These are phyloP conservation scores for Drosophila athabasca DNA, from an alignment of 1,140 invertebrate genomes.

Conservation along the genomic window DNA sequence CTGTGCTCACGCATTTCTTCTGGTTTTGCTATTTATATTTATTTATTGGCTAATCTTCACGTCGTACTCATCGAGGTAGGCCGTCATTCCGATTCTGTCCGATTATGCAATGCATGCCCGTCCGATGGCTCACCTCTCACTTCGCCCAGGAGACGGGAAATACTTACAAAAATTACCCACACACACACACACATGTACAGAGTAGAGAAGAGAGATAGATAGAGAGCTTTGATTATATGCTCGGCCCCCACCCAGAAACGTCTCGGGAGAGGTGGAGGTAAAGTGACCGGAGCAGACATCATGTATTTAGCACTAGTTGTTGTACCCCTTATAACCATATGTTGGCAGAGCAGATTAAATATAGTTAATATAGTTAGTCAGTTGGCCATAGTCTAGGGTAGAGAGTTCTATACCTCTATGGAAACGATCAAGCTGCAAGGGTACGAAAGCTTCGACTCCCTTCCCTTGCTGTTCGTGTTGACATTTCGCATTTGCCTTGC, in stretches of 20 bases:
- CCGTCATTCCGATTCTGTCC: slow-evolving; percentile 9
- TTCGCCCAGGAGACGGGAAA: slow-evolving; percentile 7
- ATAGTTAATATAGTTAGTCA: too few species aligned
- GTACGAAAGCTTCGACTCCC: too few species aligned
- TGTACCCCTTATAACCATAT: too few species aligned
- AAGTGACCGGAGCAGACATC: slow-evolving; percentile 16
- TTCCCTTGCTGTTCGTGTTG: background rate
- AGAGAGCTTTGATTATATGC: slow-evolving; percentile 15
- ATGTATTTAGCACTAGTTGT: slow-evolving; percentile 18
- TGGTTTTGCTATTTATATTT: slow-evolving; percentile 71
- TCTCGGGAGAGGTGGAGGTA: slow-evolving; percentile 5
- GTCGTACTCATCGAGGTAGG: slow-evolving; percentile 34
- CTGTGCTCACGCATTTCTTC: slow-evolving; percentile 68
- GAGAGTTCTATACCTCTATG: too few species aligned
- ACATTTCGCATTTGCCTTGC: slow-evolving; percentile 17
- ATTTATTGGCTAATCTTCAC: slow-evolving; percentile 64
- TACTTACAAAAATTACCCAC: slow-evolving; percentile 8
- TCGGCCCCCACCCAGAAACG: background rate
- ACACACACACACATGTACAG: background rate
- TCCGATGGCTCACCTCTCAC: slow-evolving; percentile 38
- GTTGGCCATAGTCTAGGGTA: too few species aligned
- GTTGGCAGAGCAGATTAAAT: too few species aligned
- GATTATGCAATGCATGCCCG: slow-evolving; percentile 65
- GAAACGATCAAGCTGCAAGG: too few species aligned
- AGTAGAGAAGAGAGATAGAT: background rate